These are phyloP conservation scores for Pipistrellus pygmaeus DNA, from an alignment of 2,797 vertebrate genomes.

Conservation along the genomic window DNA sequence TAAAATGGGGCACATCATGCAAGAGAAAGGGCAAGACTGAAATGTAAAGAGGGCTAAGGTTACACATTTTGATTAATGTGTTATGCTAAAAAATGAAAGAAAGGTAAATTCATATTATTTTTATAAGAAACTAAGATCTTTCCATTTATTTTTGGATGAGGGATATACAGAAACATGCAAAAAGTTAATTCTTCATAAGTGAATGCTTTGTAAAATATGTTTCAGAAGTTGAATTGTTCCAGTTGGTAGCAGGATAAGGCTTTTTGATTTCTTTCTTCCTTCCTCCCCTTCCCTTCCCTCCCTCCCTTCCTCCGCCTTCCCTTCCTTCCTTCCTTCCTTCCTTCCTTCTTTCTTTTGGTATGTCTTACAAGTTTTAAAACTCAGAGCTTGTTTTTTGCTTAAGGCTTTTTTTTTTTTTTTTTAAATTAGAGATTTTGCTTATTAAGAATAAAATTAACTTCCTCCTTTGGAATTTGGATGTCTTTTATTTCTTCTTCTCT, in stretches of 20 bases:
- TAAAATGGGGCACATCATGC: background rate
- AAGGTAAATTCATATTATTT: background rate
- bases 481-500: background rate
- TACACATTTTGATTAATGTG: background rate
- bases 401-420: background rate
- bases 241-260: background rate
- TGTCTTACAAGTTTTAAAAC: slow-evolving; percentile 26
- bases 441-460: background rate
- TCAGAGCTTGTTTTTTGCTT: background rate
- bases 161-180: background rate
- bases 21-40: background rate
- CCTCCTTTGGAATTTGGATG: background rate
- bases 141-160: background rate
- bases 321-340: too few relatives aligned
- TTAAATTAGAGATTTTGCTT: background rate
- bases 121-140: slow-evolving; percentile 14
- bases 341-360: background rate
- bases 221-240: background rate
- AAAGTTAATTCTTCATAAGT: background rate
- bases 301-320: too few relatives aligned
- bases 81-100: slow-evolving; percentile 28
- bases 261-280: background rate
- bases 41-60: background rate
- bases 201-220: background rate
- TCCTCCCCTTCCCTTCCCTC: too few relatives aligned